phyloP scores from a whole-genome alignment of 2,797 vertebrate genomes.

The Coregonus sp. region DNA sequence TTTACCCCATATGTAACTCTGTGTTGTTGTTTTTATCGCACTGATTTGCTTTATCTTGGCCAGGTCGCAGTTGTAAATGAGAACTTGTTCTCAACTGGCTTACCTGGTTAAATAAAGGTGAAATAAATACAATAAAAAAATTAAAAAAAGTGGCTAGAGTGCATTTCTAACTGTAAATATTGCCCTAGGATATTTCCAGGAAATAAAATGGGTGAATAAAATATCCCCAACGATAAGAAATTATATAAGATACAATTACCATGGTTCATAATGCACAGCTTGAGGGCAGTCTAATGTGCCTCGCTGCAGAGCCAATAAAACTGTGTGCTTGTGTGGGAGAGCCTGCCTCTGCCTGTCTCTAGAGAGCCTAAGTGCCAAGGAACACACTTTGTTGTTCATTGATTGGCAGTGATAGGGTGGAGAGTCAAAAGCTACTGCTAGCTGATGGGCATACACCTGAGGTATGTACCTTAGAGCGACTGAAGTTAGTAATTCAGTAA shows the following conservation, averaged over 20 bases:
- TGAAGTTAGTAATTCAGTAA: background rate
- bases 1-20: no score
- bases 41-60: no score
- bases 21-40: no score
- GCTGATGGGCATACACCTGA: background rate
- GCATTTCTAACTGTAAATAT: background rate
- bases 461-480: background rate
- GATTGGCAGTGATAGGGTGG: slow-evolving; percentile 43
- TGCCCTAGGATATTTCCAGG: background rate
- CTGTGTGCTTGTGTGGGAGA: slow-evolving; percentile 30
- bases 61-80: no score
- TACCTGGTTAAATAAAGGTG: no score
- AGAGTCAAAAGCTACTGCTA: slow-evolving; percentile 37
- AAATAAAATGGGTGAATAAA: background rate
- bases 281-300: background rate
- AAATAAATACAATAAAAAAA: no score
- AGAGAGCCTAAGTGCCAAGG: slow-evolving; percentile 43
- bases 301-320: background rate
- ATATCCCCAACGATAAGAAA: background rate
- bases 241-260: background rate
- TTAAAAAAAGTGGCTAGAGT: background rate
- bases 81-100: no score
- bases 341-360: slow-evolving; percentile 35
- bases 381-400: slow-evolving; percentile 38
- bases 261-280: slow-evolving; percentile 2